These are phyloP conservation scores for Anhinga rufa DNA, from an alignment of 2,113 vertebrate species.

Conservation along the genomic window DNA sequence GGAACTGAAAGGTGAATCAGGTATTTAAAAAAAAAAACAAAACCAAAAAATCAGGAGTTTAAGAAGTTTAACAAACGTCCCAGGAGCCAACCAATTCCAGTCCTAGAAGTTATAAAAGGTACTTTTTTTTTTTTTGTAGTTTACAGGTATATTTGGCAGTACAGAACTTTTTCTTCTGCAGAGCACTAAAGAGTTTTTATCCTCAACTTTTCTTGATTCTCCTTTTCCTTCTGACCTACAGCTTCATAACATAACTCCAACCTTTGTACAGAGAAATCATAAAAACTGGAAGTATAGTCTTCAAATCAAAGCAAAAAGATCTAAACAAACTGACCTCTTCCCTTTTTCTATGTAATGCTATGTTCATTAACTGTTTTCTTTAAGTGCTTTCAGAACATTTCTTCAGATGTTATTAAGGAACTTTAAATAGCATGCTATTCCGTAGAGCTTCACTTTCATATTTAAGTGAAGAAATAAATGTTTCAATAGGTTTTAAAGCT, in stretches of 20 bases:
- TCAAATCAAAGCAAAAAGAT: neutral
- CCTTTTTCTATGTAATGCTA: neutral
- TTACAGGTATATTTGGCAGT: neutral
- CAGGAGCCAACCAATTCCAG: neutral
- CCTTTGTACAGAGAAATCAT: neutral
- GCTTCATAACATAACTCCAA: neutral
- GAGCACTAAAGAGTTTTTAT: neutral
- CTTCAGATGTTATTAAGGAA: neutral
- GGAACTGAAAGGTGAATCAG: neutral
- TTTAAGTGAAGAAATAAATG: neutral
- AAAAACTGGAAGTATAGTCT: neutral
- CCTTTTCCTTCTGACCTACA: neutral
- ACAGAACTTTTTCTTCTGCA: neutral
- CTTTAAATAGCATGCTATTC: neutral
- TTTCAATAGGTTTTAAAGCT: neutral
- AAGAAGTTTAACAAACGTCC: neutral
- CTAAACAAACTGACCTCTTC: neutral
- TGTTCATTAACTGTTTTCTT: neutral
- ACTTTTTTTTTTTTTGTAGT: neutral
- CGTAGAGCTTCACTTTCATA: neutral
- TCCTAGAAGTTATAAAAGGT: neutral
- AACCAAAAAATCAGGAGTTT: neutral
- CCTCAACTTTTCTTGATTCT: neutral
- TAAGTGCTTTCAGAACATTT: neutral
- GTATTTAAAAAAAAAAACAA: neutral